Conservation (phyloP, 2,888 invertebrate species). For the Caenorhabditis imperialis region DNA sequence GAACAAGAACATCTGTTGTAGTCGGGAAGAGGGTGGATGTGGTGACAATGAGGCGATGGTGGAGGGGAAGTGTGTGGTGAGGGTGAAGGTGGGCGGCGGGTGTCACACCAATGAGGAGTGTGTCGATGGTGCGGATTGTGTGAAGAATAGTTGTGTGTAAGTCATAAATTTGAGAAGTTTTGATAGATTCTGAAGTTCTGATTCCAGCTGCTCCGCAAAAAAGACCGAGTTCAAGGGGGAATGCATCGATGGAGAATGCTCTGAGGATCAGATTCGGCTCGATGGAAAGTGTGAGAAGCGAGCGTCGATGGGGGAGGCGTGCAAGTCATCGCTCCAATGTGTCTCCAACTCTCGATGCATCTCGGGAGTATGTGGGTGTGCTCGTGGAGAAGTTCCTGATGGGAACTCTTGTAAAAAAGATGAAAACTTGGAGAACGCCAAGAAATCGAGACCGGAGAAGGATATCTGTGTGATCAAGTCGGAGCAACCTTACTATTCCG, state of each 20-base stretch:
- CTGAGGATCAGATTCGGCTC: constrained; percentile 53
- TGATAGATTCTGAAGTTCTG: not conserved
- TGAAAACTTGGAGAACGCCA: not conserved
- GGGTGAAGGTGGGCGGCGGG: constrained; percentile 55
- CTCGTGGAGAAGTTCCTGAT: constrained; percentile 49
- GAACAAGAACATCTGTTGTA: constrained; percentile 65
- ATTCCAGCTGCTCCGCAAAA: constrained; percentile 51
- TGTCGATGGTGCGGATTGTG: constrained; percentile 59
- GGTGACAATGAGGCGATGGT: constrained; percentile 59
- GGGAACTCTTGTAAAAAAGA: constrained; percentile 48
- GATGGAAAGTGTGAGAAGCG: constrained; percentile 60
- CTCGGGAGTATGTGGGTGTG: constrained; percentile 59
- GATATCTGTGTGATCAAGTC: constrained; percentile 31
- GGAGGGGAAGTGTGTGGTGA: constrained; percentile 57
- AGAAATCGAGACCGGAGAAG: constrained; percentile 3
- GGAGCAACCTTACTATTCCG: constrained; percentile 48
- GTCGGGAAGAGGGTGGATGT: constrained; percentile 59
- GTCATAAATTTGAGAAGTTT: constrained; percentile 7
- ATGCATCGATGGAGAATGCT: constrained; percentile 59
- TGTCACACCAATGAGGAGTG: constrained; percentile 63
- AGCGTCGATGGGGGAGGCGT: constrained; percentile 58
- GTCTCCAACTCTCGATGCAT: constrained; percentile 61
- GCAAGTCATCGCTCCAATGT: constrained; percentile 62
- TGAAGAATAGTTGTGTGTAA: constrained; percentile 58
- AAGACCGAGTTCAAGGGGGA: constrained; percentile 53